These are phyloP conservation scores for Cotesia chilonis DNA, from an alignment of 1,140 invertebrate species.

Conservation along the genomic window DNA sequence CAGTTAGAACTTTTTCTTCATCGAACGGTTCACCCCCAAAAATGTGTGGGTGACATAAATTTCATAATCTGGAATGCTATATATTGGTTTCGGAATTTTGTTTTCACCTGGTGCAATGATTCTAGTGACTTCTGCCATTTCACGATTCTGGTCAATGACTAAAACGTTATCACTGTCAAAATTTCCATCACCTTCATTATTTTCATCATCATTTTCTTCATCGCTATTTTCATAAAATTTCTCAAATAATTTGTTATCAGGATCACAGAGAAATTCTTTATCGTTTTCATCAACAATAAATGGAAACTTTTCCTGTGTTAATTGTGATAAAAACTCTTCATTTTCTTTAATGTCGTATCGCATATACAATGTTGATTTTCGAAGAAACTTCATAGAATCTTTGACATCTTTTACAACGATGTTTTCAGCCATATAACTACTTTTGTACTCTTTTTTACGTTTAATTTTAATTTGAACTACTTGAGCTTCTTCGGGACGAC, in stretches of 20 bases:
- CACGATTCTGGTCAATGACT: slow-evolving; percentile 10
- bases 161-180: slow-evolving; percentile 23
- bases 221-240: neutral
- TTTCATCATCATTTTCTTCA: neutral
- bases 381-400: neutral
- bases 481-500: neutral
- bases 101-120: slow-evolving; percentile 24
- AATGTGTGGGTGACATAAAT: slow-evolving; percentile 7
- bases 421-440: slow-evolving; percentile 9
- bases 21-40: slow-evolving; percentile 26
- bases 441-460: slow-evolving; percentile 10
- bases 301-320: neutral
- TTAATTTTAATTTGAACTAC: slow-evolving; percentile 6
- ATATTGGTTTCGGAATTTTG: neutral
- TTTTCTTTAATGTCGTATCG: neutral
- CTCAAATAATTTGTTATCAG: neutral
- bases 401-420: slow-evolving; percentile 1
- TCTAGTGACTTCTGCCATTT: slow-evolving; percentile 9
- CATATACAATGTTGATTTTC: neutral
- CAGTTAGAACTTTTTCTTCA: neutral
- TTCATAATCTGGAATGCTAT: slow-evolving; percentile 13
- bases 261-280: neutral
- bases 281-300: slow-evolving; percentile 17
- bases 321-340: neutral
- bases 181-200: neutral